Conservation (phyloP, 1,140 invertebrate species). For the Drosophila arawakana region DNA sequence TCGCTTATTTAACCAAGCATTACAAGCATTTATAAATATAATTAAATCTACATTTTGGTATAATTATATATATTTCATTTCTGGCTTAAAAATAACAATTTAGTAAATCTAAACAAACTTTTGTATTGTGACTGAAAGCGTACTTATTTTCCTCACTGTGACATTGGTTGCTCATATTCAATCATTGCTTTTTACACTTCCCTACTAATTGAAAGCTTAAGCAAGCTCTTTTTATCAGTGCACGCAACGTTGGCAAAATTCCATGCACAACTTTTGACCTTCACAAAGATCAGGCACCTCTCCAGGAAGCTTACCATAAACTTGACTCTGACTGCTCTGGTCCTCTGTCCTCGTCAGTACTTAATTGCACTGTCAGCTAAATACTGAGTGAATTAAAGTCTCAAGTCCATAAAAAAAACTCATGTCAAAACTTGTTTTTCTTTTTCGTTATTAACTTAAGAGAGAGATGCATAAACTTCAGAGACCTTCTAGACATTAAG, state of each 20-base stretch:
- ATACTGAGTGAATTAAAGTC: not conserved
- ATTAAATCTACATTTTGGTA: too few relatives aligned
- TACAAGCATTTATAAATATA: too few relatives aligned
- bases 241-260: not conserved
- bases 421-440: slow-evolving; percentile 14
- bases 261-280: not conserved
- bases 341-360: not conserved
- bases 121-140: too few relatives aligned
- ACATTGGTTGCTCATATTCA: too few relatives aligned
- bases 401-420: not conserved
- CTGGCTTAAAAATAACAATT: too few relatives aligned
- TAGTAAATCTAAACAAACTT: too few relatives aligned
- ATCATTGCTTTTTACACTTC: not conserved
- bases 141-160: too few relatives aligned
- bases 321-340: not conserved
- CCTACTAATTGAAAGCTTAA: not conserved
- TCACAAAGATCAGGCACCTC: slow-evolving; percentile 5
- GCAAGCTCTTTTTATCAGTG: not conserved
- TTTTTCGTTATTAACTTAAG: not conserved
- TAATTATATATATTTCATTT: too few relatives aligned
- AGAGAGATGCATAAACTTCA: not conserved
- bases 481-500: slow-evolving; percentile 15
- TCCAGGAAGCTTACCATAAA: not conserved
- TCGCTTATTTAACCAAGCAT: too few relatives aligned
- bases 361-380: slow-evolving; percentile 1